Conservation (phyloP, 2,888 invertebrate species). For the Helleia helle region DNA sequence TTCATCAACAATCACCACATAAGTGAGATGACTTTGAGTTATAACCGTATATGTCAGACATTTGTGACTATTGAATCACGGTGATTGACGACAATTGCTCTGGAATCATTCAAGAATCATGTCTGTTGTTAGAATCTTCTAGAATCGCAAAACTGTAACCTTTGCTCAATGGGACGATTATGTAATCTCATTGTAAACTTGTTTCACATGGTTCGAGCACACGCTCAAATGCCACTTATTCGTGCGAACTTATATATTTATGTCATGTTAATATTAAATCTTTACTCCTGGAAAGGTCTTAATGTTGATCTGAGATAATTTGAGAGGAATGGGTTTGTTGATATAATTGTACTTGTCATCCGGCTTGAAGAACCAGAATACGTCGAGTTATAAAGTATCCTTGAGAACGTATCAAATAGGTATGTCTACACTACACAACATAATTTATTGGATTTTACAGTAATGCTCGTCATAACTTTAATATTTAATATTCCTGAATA, state of each 20-base stretch:
- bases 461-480: too few species aligned
- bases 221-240: slow-evolving; percentile 2
- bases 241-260: slow-evolving; percentile 6
- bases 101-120: slow-evolving; percentile 10
- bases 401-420: too few species aligned
- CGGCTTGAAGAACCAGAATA: too few species aligned
- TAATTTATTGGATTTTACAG: too few species aligned
- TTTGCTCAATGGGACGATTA: slow-evolving; percentile 28
- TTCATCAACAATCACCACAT: too few species aligned
- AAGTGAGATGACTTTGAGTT: too few species aligned
- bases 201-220: slow-evolving; percentile 27
- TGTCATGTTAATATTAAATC: slow-evolving; percentile 1
- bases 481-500: too few species aligned
- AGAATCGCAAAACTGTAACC: slow-evolving; percentile 25
- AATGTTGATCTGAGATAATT: background rate
- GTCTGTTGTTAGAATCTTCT: slow-evolving; percentile 17
- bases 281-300: background rate
- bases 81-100: background rate
- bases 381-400: too few species aligned
- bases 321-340: too few species aligned
- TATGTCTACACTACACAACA: too few species aligned
- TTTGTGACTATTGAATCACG: background rate
- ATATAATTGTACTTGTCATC: too few species aligned
- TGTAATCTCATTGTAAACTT: slow-evolving; percentile 30
- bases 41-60: background rate